Percentiles rank a stretch among this genome's conserved stretches.
Evolutionary conservation across 1,140 invertebrate genomes (phyloP).

Genomic region (Drosophila nannoptera): DNA sequence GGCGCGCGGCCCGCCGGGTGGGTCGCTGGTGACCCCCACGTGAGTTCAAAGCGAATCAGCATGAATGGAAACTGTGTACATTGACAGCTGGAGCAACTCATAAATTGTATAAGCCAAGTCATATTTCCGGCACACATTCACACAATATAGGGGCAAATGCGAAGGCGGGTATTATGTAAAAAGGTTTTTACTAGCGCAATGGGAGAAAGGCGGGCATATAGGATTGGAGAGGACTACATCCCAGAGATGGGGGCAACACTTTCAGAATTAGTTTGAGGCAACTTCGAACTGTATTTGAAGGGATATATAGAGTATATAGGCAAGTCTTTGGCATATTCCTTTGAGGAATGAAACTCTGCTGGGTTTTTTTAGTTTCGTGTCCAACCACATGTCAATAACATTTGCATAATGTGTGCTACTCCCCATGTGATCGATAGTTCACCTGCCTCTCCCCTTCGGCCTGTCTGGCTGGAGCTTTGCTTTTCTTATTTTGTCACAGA

Average conservation of each 20-base stretch:
- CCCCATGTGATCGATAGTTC: conserved; percentile 22
- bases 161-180: conserved; percentile 37
- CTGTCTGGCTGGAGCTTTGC: conserved; percentile 7
- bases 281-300: too few relatives aligned
- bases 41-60: conserved; percentile 13
- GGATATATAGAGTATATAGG: too few relatives aligned
- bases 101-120: conserved; percentile 27
- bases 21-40: background rate
- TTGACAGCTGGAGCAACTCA: conserved; percentile 15
- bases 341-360: background rate
- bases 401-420: conserved; percentile 16
- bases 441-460: background rate
- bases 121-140: background rate
- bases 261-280: too few relatives aligned
- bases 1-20: background rate
- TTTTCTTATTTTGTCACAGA: conserved; percentile 1
- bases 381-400: conserved; percentile 35
- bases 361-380: background rate
- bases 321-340: background rate
- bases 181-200: background rate
- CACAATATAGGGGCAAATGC: background rate
- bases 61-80: conserved; percentile 26
- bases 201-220: background rate
- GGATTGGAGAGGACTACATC: background rate
- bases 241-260: too few relatives aligned